Percentiles rank a stretch among this genome's conserved stretches.
Conservation (phyloP, 2,888 invertebrate genomes). For the Drosophila pseudotakahashii region DNA sequence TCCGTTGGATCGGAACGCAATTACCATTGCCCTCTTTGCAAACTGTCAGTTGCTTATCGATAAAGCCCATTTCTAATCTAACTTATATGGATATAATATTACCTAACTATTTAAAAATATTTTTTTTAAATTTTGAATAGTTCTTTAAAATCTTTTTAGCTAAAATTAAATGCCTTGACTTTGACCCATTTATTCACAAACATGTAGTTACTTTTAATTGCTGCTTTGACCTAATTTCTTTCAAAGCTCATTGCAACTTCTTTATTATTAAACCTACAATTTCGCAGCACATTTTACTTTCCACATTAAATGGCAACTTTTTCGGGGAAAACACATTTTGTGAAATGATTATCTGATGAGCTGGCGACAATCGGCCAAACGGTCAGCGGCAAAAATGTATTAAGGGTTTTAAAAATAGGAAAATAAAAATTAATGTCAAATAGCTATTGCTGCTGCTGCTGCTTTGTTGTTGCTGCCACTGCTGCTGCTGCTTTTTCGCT, state of each 20-base stretch:
- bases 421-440: constrained; percentile 52
- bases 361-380: constrained; percentile 35
- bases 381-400: constrained; percentile 30
- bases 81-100: too few species aligned
- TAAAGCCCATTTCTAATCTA: background rate
- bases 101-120: background rate
- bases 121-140: background rate
- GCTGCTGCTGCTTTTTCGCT: constrained; percentile 15
- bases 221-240: constrained; percentile 13
- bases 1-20: constrained; percentile 53
- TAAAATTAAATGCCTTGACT: constrained; percentile 5
- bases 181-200: constrained; percentile 18
- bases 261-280: background rate
- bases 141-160: too few species aligned
- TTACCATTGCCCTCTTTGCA: constrained; percentile 40
- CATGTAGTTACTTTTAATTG: background rate
- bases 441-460: constrained; percentile 39
- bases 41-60: too few species aligned
- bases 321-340: background rate
- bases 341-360: constrained; percentile 24
- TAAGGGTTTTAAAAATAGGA: constrained; percentile 53
- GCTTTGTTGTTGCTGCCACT: constrained; percentile 20
- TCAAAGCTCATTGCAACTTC: constrained; percentile 2
- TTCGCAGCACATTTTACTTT: background rate
- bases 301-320: background rate